A percentile compares a stretch with the other conserved stretches of the same genome.
Conservation (phyloP, 2,888 invertebrate species). For the Baccha elongata region DNA sequence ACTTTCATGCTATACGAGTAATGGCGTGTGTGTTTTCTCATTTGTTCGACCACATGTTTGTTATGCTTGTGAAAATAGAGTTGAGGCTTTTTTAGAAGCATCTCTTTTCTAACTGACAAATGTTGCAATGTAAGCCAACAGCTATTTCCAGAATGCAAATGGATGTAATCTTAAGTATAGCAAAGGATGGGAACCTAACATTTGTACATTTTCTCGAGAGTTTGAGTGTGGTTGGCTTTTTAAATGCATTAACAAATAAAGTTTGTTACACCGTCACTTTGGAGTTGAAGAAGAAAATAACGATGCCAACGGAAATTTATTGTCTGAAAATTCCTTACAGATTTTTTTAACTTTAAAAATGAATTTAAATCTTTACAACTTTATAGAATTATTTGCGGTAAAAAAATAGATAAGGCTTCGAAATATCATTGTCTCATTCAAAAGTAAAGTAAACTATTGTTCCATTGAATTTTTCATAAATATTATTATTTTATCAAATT, state of each 20-base stretch:
- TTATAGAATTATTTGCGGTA: no score
- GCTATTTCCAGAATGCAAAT: conserved; percentile 5
- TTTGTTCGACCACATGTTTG: conserved; percentile 71
- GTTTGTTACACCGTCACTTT: conserved; percentile 2
- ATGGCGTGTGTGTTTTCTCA: conserved; percentile 44
- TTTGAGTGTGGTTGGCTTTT: conserved; percentile 28
- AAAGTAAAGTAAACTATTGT: not conserved
- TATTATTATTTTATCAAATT: no score
- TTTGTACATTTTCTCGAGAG: conserved; percentile 33
- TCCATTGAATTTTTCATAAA: no score
- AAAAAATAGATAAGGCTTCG: not conserved
- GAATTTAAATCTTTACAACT: not conserved
- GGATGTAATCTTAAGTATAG: conserved; percentile 14
- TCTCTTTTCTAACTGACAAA: conserved; percentile 32
- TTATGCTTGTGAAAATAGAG: conserved; percentile 53
- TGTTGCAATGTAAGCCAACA: conserved; percentile 18
- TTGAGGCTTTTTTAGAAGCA: conserved; percentile 20
- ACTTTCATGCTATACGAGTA: not conserved
- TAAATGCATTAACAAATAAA: conserved; percentile 21
- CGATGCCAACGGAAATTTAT: not conserved
- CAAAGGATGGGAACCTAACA: conserved; percentile 10
- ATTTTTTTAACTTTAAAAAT: not conserved
- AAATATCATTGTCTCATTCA: no score
- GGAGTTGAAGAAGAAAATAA: not conserved
- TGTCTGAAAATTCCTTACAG: not conserved